Conservation (phyloP, 92 coral and sea anemone species). For the Chrysogorgia sp. region DNA sequence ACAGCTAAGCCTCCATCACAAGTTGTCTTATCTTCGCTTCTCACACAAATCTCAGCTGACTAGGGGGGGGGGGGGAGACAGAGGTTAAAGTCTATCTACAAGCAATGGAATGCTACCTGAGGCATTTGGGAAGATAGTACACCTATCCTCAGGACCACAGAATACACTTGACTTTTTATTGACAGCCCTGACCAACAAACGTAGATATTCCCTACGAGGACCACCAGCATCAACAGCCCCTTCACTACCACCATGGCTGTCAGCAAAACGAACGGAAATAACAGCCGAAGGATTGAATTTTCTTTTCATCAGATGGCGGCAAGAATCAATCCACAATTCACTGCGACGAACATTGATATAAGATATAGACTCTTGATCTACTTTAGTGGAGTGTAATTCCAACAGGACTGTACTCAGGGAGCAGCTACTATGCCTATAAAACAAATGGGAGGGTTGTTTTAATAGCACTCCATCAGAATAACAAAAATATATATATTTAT, state of each 20-base stretch:
- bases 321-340: conserved; percentile 23
- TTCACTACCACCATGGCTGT: conserved; percentile 14
- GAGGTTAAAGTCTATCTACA: too few species aligned
- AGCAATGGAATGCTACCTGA: conserved; percentile 2
- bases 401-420: not conserved
- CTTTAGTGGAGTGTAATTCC: conserved; percentile 1
- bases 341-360: conserved; percentile 31
- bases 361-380: not conserved
- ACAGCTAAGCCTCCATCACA: too few species aligned
- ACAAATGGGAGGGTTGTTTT: not conserved
- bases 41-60: too few species aligned
- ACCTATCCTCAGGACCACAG: conserved; percentile 33
- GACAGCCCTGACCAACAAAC: conserved; percentile 15
- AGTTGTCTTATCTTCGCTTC: too few species aligned
- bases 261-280: conserved; percentile 18
- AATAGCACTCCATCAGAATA: not conserved
- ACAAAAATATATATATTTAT: not conserved
- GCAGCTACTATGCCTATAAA: not conserved
- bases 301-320: not conserved
- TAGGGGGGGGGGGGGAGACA: too few species aligned
- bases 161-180: conserved; percentile 8
- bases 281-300: conserved; percentile 14
- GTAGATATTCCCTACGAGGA: too few species aligned
- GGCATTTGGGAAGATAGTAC: conserved; percentile 1
- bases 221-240: too few species aligned